Evolutionary conservation across 2,113 vertebrate genomes (phyloP), one percentile per base, ranked within the genome.

Genomic region (Phalacrocorax pelagicus): DNA sequence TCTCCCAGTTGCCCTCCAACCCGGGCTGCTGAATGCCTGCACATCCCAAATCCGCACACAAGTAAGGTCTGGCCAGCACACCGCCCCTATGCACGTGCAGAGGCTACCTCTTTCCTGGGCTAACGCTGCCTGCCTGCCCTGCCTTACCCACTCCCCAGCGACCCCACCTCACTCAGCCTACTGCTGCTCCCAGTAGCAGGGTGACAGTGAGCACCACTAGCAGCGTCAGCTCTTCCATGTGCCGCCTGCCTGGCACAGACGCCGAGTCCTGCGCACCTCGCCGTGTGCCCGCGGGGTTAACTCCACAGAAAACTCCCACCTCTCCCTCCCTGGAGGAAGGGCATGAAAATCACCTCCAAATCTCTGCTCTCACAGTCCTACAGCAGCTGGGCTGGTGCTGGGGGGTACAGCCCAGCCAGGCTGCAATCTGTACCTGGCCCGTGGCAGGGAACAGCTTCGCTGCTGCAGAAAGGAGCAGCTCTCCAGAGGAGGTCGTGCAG

Each of bases 11-110:
- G 70, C 74, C 93, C 89, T 70, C 90, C 94, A 14, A 2, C 36
- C 6, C 0, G 14, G 30, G 16, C 82, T 0, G 2, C 78, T 10
- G 0, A 58, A 15, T 2, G 1, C 74, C 23, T 1, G 5, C 1
- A 1, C 88, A 15, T 26, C 87, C 84, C 90, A 6, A 0, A 10
- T 20, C 86, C 2, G 3, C 62, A 12, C 40, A 10, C 38, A 1
- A 12, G 61, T 42, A 8, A 8, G 42, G 23, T 38, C 70, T 38
- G 74, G 34, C 42, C 34, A 20, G 62, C n/a, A 5, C 63, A 5
- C 5, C 13, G 2, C 8, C 5, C 26, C 51, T 30, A 3, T 10
- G 1, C 12, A 0, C 47, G 34, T 62, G 14, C 20, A 6, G 26
- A 23, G 46, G 30, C 34, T 30, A 1, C 61, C 51, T 29, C 71